Evolutionary conservation across 1,140 invertebrate species (phyloP), one percentile per base, ranked within the genome.

Genomic region (Pantala flavescens): DNA sequence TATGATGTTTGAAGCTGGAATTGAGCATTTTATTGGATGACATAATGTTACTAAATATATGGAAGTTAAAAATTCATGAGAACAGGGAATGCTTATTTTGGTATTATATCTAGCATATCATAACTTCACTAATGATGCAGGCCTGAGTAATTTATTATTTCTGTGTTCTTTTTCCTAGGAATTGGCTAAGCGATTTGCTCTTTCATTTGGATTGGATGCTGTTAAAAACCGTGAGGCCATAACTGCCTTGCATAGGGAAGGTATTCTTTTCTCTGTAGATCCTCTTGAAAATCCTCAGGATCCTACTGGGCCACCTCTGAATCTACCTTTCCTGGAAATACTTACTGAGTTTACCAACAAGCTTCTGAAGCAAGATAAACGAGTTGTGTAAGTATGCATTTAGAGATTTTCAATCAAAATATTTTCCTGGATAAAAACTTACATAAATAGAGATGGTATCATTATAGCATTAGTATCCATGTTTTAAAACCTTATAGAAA

Each of bases 141-240:
- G 9, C 2, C 28, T 36, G 28, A 9, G 28, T 36, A 9, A 36
- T 36, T 36, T 9, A 9, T 36, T 36, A 36, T 36, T 36, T 36
- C 28, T 36, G 2, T 36, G 28, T 9, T 9, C 9, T 9, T 36
- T 36, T 36, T 9, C 28, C 9, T 36, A 92, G 85, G 97, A 99
- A 87, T 86, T 99, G 78, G 97, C 97, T 3, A 97, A 98, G 83
- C 86, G 97, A 78, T 99, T 99, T 87, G 93, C 96, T 0, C 84
- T 98, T 23, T 98, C 96, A 7, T 99, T 99, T 87, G 98, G 98
- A 23, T 86, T 98, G 74, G 97, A 99, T 86, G 94, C 95, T 23
- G 88, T 98, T 12, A 98, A 98, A 85, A 99, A 99, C 86, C 89
- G 98, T 70, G 97, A 99, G 82, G 97, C 97, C 16, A 94, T 99